A percentile compares a stretch with the other conserved stretches of the same genome.
These are phyloP conservation scores for Willowsia nigromaculata DNA, from an alignment of 2,888 invertebrate genomes.

Conservation along the genomic window DNA sequence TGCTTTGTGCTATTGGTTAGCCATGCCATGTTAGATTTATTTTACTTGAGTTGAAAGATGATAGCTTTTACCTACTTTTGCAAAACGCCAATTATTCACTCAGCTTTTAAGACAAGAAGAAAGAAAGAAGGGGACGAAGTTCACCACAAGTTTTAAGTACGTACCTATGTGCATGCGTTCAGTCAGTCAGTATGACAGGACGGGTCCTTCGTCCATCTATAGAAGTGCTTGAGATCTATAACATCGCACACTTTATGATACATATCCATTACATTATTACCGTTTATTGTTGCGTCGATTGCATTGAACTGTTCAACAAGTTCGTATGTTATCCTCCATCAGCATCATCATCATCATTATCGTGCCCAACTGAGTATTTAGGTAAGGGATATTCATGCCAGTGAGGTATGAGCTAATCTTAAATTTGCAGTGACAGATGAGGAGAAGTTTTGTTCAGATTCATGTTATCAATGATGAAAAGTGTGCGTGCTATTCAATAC, in stretches of 20 bases:
- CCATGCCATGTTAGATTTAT: constrained; percentile 36
- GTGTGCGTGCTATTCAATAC: background rate
- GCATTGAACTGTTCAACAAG: background rate
- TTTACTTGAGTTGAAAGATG: constrained; percentile 48
- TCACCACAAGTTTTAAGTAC: background rate
- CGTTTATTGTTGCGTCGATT: background rate
- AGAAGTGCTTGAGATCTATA: background rate
- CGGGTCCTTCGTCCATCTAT: background rate
- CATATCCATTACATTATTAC: constrained; percentile 1
- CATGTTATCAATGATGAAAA: background rate
- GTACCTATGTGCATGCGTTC: background rate
- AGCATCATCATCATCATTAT: background rate
- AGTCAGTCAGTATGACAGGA: background rate
- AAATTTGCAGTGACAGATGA: constrained; percentile 40
- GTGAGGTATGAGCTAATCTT: constrained; percentile 26
- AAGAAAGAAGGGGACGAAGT: background rate
- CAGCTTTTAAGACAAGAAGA: background rate
- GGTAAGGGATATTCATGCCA: background rate
- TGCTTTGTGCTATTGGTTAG: constrained; percentile 28
- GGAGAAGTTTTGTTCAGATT: constrained; percentile 8
- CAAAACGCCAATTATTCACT: constrained; percentile 63
- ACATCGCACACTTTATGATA: background rate
- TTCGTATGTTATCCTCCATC: background rate
- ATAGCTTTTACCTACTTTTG: constrained; percentile 62
- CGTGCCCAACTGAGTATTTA: background rate